Conservation (phyloP, 2,113 vertebrate species). For the Ictalurus punctatus region DNA sequence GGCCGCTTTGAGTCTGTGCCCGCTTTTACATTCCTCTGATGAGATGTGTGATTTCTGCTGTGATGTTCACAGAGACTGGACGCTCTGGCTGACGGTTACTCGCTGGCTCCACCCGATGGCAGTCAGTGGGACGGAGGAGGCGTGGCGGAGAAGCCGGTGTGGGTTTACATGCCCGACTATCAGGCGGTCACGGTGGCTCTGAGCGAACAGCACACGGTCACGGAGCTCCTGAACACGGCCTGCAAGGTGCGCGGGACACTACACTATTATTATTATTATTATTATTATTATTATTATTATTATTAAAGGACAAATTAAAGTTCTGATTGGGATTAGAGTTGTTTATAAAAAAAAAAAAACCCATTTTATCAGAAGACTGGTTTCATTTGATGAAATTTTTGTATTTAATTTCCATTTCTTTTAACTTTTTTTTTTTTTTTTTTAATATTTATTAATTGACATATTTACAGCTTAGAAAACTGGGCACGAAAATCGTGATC, state of each 20-base stretch:
- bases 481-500: too few relatives aligned
- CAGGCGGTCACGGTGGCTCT: constrained; percentile 77
- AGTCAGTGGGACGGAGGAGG: constrained; percentile 69
- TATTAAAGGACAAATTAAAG: too few relatives aligned
- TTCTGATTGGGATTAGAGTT: background rate
- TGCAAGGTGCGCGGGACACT: constrained; percentile 81
- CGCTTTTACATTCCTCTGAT: constrained; percentile 65
- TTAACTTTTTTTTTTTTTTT: too few relatives aligned
- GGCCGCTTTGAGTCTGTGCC: constrained; percentile 65
- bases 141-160: constrained; percentile 69
- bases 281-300: too few relatives aligned
- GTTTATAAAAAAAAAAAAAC: too few relatives aligned
- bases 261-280: too few relatives aligned
- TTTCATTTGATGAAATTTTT: too few relatives aligned
- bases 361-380: background rate
- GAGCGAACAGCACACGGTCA: constrained; percentile 80
- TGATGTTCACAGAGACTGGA: constrained; percentile 71
- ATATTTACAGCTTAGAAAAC: too few relatives aligned
- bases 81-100: constrained; percentile 75
- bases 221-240: constrained; percentile 80
- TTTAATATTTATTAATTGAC: too few relatives aligned
- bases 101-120: constrained; percentile 76
- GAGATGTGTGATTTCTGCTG: constrained; percentile 63
- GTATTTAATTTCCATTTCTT: too few relatives aligned
- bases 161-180: constrained; percentile 79